Evolutionary conservation across 2,113 vertebrate species (phyloP).

Genomic region (Onychostruthus taczanowskii): DNA sequence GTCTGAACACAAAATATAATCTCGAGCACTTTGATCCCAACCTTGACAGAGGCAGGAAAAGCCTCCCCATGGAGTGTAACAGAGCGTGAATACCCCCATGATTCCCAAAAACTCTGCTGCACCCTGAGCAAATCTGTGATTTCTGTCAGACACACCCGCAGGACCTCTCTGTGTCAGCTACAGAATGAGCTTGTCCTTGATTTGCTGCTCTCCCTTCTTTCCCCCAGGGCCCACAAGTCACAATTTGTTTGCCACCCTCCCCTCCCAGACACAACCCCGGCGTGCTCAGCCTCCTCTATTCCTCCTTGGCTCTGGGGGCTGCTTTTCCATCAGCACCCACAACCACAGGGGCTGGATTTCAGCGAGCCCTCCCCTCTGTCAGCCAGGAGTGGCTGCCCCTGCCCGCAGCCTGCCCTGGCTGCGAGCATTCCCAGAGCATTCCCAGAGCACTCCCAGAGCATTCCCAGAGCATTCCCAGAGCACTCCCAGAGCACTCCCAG

Average conservation of each 20-base stretch:
- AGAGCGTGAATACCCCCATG: rapidly evolving
- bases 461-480: background rate
- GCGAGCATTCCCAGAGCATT: background rate
- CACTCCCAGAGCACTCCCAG: background rate
- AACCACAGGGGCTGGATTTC: background rate
- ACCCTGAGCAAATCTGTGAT: background rate
- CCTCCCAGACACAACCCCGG: background rate
- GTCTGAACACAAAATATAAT: background rate
- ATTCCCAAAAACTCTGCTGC: background rate
- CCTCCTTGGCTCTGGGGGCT: background rate
- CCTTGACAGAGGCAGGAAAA: background rate
- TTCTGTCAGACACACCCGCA: background rate
- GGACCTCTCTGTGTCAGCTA: rapidly evolving
- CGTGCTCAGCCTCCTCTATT: background rate
- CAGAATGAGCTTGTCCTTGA: background rate
- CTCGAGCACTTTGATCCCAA: background rate
- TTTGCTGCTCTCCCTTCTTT: background rate
- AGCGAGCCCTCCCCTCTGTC: background rate
- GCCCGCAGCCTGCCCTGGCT: background rate
- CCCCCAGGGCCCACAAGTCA: background rate
- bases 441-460: background rate
- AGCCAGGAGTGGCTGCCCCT: background rate
- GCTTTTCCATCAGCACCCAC: background rate
- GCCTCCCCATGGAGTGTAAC: background rate
- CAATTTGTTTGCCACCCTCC: background rate